phyloP scores from a whole-genome alignment of 2,888 invertebrate species.

The Cataglyphis albicans region DNA sequence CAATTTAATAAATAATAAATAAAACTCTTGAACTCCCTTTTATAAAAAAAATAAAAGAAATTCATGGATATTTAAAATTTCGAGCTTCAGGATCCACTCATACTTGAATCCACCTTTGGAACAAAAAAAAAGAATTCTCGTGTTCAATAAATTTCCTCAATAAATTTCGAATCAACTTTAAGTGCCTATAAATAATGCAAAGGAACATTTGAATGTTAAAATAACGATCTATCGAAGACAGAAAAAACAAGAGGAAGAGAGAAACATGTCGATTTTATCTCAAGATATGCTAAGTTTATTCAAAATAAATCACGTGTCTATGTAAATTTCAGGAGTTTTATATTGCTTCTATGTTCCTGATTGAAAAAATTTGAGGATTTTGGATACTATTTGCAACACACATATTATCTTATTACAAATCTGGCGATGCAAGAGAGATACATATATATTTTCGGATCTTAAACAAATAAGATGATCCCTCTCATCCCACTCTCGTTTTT shows the following conservation, averaged over 20 bases:
- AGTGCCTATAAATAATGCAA: slow-evolving; percentile 22
- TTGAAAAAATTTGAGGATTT: slow-evolving; percentile 23
- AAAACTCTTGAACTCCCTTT: not conserved
- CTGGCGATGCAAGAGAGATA: not conserved
- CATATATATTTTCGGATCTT: not conserved
- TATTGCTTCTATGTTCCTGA: not conserved
- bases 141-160: not conserved
- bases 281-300: slow-evolving; percentile 39
- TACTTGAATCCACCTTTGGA: not conserved
- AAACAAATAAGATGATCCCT: not conserved
- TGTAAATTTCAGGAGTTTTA: not conserved
- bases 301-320: slow-evolving; percentile 8
- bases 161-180: slow-evolving; percentile 2
- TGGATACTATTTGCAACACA: not conserved
- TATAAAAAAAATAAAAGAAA: not conserved
- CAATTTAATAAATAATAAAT: not conserved
- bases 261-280: not conserved
- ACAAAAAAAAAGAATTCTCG: not conserved
- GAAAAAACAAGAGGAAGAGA: not conserved
- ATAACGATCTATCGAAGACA: slow-evolving; percentile 4
- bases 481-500: not conserved
- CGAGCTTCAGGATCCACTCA: not conserved
- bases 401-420: not conserved
- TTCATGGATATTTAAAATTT: not conserved
- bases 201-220: slow-evolving; percentile 41